Base-by-base conservation (phyloP, 1,140 invertebrate genomes). In the Thereuonema tuberculata region DNA sequence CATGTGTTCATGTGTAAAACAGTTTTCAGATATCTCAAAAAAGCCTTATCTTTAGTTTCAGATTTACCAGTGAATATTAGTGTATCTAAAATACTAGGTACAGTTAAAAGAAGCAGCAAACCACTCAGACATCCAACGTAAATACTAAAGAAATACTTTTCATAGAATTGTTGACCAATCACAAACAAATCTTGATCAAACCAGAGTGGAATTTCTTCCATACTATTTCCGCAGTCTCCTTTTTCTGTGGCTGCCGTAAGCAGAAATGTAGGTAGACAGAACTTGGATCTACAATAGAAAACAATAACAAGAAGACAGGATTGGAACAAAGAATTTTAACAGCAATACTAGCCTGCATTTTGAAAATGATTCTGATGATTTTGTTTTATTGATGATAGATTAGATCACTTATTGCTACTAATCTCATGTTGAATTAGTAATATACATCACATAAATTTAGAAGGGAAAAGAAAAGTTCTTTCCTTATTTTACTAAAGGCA, bases 21-120 rank as follows among this genome's bases (percentile, higher is more conserved):
- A 0, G 86, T 89, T 1, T 79, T 79, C 1, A 85, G 68, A 68
- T 93, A 93, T 64, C 90, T 77, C 60, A 78, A 80, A 69, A 88
- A 89, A 0, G 89, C 83, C 65, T 73, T 67, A 67, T 65, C 69
- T 63, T 70, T 69, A 66, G 67, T 79, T 71, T 69, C 69, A 60
- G 67, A 72, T 70, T 76, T 65, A 69, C 75, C 56, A 65, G 76
- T 79, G 71, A 75, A 59, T 70, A 77, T 62, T 63, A 75, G 48
- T 64, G 72, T 61, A 68, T 62, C 15, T 74, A 76, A 64, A 59
- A 65, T 20, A 60, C 68, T 15, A 68, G 70, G 21, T 0, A 62
- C 2, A 64, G 61, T 28, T 72, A 77, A 63, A 21, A 57, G 29
- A 56, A 61, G 55, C 15, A 61, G 54, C 14, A 64, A 29, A 20